A percentile compares a stretch with the other conserved stretches of the same genome.
phyloP scores from a whole-genome alignment of 2,888 invertebrate species.

The Lasius fuliginosus region DNA sequence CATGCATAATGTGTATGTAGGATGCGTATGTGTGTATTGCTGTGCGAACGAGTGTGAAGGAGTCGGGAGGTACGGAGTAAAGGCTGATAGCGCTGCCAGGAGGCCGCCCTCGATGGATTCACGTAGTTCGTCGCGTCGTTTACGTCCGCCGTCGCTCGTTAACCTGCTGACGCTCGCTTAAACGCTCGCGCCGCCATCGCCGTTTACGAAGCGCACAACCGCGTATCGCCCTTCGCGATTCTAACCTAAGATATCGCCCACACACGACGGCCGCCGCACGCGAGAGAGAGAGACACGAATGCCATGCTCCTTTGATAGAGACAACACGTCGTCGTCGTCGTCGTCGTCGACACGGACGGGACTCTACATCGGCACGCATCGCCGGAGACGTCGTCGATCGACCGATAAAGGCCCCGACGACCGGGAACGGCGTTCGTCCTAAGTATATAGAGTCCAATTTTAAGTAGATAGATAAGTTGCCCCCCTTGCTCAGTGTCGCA shows the following conservation, averaged over 20 bases:
- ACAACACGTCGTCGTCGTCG: constrained; percentile 67
- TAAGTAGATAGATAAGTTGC: neutral
- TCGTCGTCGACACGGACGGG: constrained; percentile 1
- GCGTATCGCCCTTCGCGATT: constrained; percentile 19
- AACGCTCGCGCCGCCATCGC: constrained; percentile 58
- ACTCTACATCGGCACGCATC: constrained; percentile 49
- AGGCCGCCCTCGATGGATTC: constrained; percentile 77
- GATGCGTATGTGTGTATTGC: neutral
- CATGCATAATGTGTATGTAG: neutral
- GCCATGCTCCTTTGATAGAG: constrained; percentile 79
- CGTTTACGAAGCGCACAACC: neutral
- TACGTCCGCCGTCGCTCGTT: constrained; percentile 77
- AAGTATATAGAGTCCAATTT: constrained; percentile 68
- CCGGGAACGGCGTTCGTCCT: constrained; percentile 71
- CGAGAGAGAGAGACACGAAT: constrained; percentile 75
- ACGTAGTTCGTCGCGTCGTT: constrained; percentile 77
- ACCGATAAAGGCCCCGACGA: constrained; percentile 66
- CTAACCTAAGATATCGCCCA: constrained; percentile 63
- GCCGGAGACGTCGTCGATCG: constrained; percentile 62
- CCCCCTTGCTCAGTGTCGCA: constrained; percentile 10
- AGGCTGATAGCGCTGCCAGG: constrained; percentile 68
- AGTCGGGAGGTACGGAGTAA: constrained; percentile 62
- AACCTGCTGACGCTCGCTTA: constrained; percentile 71
- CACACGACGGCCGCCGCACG: constrained; percentile 67
- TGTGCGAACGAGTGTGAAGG: constrained; percentile 36